These are phyloP conservation scores for Tragopan temminckii DNA, from an alignment of 2,797 vertebrate genomes.

Conservation along the genomic window DNA sequence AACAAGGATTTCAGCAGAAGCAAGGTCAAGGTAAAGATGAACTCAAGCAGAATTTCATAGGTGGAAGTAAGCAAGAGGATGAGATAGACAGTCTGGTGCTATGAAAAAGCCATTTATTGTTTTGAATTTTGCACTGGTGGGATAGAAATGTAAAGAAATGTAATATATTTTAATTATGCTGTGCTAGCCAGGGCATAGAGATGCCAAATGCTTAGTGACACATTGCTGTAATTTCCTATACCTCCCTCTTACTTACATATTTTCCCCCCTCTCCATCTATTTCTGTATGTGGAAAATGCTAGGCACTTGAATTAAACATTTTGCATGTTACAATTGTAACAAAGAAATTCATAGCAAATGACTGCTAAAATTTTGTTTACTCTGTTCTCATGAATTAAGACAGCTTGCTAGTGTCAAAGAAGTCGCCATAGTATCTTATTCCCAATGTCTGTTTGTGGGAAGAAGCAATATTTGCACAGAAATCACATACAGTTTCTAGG, in stretches of 20 bases:
- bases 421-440: background rate
- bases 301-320: background rate
- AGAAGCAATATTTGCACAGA: background rate
- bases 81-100: background rate
- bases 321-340: background rate
- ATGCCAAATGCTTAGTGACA: background rate
- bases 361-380: background rate
- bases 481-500: background rate
- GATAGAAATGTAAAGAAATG: constrained; percentile 11
- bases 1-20: constrained; percentile 65
- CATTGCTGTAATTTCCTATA: background rate
- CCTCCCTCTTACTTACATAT: background rate
- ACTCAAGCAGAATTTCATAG: constrained; percentile 45
- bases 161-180: constrained; percentile 24
- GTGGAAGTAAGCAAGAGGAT: background rate
- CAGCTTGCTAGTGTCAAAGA: background rate
- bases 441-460: background rate
- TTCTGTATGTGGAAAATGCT: background rate
- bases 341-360: background rate
- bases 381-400: background rate
- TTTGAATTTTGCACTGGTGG: background rate
- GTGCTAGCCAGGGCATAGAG: background rate
- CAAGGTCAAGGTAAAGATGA: constrained; percentile 68
- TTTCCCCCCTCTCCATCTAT: background rate
- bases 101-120: constrained; percentile 26